Base-by-base conservation (phyloP, 64 coral and sea anemone species). In the Trachythela sp. region DNA sequence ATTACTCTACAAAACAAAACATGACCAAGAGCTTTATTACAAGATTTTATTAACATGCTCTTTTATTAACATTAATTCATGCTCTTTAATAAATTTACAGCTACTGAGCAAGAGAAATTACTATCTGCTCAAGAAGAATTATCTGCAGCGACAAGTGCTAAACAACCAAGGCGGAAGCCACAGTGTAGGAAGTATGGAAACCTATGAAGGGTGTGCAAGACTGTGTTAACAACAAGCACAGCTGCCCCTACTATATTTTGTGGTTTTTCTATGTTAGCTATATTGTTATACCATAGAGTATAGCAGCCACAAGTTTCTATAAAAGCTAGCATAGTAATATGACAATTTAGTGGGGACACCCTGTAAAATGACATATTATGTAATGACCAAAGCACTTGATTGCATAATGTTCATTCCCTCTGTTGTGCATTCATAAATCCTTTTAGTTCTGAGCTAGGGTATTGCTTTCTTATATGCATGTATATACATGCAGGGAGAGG, bases 401-500 rank as follows among this genome's bases (percentile, higher is more conserved):
- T n/a, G n/a, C n/a, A n/a, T n/a, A 45, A 31, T n/a, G 59, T 68
- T 68, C 59, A 68, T 68, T 68, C 59, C 15, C n/a, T n/a, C n/a
- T n/a, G 4, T 68, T 68, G 59, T 68, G 59, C 59, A 68, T 14
- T 68, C 59, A 68, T 68, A 68, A 68, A 68, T 68, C 59, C 59
- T 14, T 68, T 68, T 68, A 14, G 3, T 68, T 68, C 59, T 68
- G 59, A 6, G 59, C 59, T 68, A 6, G 59, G 15, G 15, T 68
- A 68, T 68, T 68, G 59, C 59, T 68, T 68, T 14, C 59, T 68
- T 68, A 22, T 68, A 68, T 68, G 59, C 59, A 31, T 68, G 18
- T 68, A 68, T 68, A 68, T 68, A 68, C 59, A 68, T 68, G 59
- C 59, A 68, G 59, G n/a, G n/a, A n/a, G n/a, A n/a, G n/a, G n/a